Conservation (phyloP, 2,113 vertebrate genomes). For the Phylloscopus whistleri region DNA sequence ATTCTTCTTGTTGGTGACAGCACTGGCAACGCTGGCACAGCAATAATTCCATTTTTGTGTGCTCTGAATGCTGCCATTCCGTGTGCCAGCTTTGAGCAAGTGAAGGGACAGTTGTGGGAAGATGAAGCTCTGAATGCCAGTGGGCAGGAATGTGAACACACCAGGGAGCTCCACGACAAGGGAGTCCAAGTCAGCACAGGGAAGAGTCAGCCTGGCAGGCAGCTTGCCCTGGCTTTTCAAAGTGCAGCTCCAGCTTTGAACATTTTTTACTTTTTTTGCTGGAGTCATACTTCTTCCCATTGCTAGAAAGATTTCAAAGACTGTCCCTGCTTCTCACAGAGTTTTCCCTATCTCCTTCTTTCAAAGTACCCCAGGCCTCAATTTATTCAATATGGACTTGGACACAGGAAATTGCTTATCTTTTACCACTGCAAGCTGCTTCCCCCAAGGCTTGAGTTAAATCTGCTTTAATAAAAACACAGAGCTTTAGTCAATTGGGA, state of each 20-base stretch:
- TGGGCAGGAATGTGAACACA: not conserved
- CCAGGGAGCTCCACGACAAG: not conserved
- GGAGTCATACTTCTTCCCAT: not conserved
- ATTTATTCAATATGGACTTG: not conserved
- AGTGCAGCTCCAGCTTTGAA: not conserved
- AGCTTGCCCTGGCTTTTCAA: not conserved
- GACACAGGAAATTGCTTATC: not conserved
- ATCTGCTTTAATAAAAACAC: conserved; percentile 46
- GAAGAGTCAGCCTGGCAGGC: not conserved
- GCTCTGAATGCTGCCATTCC: not conserved
- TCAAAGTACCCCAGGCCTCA: not conserved
- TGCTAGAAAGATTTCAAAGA: not conserved
- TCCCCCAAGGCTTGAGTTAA: conserved; percentile 13
- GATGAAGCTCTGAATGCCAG: not conserved
- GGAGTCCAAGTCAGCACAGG: not conserved
- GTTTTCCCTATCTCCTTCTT: not conserved
- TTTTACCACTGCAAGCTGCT: not conserved
- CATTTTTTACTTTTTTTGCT: not conserved
- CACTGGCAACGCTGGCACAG: not conserved
- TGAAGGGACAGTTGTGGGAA: not conserved
- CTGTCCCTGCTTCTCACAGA: not conserved
- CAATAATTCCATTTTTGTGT: not conserved
- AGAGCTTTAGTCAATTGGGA: conserved; percentile 28
- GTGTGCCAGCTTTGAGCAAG: not conserved
- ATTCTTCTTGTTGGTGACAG: not conserved